Conservation (phyloP, 1,140 invertebrate species). For the Brachystomella parvula region DNA sequence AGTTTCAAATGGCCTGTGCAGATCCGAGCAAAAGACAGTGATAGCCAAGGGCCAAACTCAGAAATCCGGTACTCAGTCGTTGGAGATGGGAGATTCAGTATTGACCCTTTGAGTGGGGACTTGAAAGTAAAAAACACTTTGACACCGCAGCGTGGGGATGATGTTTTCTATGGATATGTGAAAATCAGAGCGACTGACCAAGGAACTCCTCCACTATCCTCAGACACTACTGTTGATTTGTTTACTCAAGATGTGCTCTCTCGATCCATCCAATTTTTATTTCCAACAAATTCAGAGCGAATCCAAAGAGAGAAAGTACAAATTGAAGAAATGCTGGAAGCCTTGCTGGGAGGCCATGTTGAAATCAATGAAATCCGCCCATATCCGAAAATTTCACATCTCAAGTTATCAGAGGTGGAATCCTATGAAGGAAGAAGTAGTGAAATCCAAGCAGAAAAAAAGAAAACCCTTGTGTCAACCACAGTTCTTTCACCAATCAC, state of each 20-base stretch:
- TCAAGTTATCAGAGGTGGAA: background rate
- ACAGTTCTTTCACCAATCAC: conserved; percentile 31
- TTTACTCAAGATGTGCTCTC: conserved; percentile 34
- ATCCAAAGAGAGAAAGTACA: conserved; percentile 23
- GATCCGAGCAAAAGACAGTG: conserved; percentile 29
- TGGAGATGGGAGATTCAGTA: conserved; percentile 14
- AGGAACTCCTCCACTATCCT: conserved; percentile 24
- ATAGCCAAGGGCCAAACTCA: conserved; percentile 27
- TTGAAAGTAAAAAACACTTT: conserved; percentile 18
- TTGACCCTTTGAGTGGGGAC: conserved; percentile 26
- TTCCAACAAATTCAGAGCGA: conserved; percentile 22
- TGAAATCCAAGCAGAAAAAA: background rate
- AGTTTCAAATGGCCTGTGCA: conserved; percentile 26
- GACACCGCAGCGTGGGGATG: conserved; percentile 14
- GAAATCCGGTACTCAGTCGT: conserved; percentile 31
- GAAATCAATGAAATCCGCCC: conserved; percentile 12
- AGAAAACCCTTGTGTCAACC: conserved; percentile 21
- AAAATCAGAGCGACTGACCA: conserved; percentile 29
- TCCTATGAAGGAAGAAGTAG: background rate
- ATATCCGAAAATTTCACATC: background rate
- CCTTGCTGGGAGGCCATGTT: conserved; percentile 29
- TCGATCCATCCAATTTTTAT: conserved; percentile 30
- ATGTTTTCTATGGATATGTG: conserved; percentile 27
- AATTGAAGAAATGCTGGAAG: conserved; percentile 32
- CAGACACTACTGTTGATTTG: conserved; percentile 28